phyloP scores from a whole-genome alignment of 2,888 invertebrate species.

The Tenthredo livida region DNA sequence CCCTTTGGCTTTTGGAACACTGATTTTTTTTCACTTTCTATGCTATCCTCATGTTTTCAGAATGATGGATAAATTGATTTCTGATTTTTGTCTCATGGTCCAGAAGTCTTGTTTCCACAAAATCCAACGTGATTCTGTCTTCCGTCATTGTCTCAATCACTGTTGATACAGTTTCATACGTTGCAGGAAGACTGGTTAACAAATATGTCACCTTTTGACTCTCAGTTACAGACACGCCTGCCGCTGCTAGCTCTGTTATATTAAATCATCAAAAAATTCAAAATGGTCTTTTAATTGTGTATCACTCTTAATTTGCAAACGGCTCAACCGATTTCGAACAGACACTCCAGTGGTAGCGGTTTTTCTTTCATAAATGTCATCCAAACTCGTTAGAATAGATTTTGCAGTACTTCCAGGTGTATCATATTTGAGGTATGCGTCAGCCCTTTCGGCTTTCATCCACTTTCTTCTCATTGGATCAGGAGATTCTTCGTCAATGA shows the following conservation, averaged over 20 bases:
- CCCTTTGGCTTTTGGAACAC: too few relatives aligned
- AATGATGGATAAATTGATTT: too few relatives aligned
- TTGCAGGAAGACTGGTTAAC: not conserved
- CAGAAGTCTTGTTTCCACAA: slow-evolving; percentile 49
- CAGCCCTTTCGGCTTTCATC: slow-evolving; percentile 38
- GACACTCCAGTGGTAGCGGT: slow-evolving; percentile 36
- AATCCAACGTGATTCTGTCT: slow-evolving; percentile 47
- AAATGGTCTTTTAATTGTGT: slow-evolving; percentile 2
- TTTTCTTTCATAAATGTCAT: slow-evolving; percentile 32
- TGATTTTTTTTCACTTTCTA: too few relatives aligned
- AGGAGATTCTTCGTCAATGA: slow-evolving; percentile 49
- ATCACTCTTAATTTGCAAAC: slow-evolving; percentile 35
- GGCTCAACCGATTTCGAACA: slow-evolving; percentile 42
- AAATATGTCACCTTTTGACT: slow-evolving; percentile 3
- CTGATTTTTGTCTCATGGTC: slow-evolving; percentile 53
- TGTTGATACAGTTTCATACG: slow-evolving; percentile 16
- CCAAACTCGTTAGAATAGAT: not conserved
- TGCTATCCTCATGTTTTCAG: too few relatives aligned
- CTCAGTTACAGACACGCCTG: slow-evolving; percentile 9
- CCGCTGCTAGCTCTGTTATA: slow-evolving; percentile 28
- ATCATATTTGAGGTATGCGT: too few relatives aligned
- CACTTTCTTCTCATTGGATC: slow-evolving; percentile 48
- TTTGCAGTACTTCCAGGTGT: too few relatives aligned
- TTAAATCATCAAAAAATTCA: slow-evolving; percentile 29
- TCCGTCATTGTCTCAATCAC: slow-evolving; percentile 48